Conservation (phyloP, 2,113 vertebrate genomes). For the Ammodytes marinus region DNA sequence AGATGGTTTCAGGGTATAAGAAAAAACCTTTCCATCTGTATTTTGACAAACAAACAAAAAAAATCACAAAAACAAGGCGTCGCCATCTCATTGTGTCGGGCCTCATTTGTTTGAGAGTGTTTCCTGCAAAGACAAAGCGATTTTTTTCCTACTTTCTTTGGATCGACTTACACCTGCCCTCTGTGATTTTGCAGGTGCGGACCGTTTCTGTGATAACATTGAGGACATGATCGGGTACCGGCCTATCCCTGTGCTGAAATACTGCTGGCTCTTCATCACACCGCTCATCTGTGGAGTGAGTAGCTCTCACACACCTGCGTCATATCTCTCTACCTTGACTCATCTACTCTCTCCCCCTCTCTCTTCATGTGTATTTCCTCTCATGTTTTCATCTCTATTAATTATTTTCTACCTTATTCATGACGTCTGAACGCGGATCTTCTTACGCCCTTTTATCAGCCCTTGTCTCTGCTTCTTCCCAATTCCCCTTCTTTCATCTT, state of each 20-base stretch:
- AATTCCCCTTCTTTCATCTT: background rate
- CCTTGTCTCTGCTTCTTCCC: background rate
- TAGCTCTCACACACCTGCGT: slow-evolving; percentile 3
- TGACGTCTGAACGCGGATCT: background rate
- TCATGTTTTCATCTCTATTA: background rate
- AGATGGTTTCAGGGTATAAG: background rate
- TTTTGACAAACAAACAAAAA: too few relatives aligned
- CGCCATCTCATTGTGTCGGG: background rate
- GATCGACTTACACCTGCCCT: background rate
- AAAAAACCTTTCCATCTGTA: too few relatives aligned
- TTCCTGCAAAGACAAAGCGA: background rate
- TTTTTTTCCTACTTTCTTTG: background rate
- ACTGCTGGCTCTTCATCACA: slow-evolving; percentile 87
- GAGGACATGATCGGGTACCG: slow-evolving; percentile 86
- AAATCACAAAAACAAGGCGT: background rate
- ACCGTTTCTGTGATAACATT: slow-evolving; percentile 87
- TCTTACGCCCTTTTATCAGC: background rate
- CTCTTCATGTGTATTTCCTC: background rate
- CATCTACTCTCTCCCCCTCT: background rate
- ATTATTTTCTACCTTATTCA: background rate
- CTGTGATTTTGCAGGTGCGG: slow-evolving; percentile 75
- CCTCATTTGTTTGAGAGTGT: background rate
- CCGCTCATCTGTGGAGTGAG: slow-evolving; percentile 84
- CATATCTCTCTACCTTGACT: slow-evolving; percentile 9
- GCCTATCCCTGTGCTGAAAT: slow-evolving; percentile 80